Conservation (phyloP, 2,888 invertebrate species). For the Tridacna crocea region DNA sequence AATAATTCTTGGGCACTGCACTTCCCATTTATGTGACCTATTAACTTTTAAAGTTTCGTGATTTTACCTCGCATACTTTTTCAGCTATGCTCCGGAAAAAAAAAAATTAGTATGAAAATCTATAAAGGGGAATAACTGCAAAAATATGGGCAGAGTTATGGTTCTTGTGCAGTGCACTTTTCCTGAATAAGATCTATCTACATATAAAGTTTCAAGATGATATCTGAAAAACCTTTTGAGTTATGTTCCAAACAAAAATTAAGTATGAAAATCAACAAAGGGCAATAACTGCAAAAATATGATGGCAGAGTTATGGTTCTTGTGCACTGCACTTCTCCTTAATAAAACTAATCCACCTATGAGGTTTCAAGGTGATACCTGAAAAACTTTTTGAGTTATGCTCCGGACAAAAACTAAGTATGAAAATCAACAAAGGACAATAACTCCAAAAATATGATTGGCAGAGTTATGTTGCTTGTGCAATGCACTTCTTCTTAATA, state of each 20-base stretch:
- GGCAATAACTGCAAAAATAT: too few relatives aligned
- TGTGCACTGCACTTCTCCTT: too few relatives aligned
- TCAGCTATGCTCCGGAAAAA: not conserved
- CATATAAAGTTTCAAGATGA: not conserved
- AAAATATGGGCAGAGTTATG: not conserved
- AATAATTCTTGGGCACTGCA: not conserved
- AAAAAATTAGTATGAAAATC: not conserved
- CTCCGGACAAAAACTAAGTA: too few relatives aligned
- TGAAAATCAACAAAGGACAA: too few relatives aligned
- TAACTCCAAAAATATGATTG: too few relatives aligned
- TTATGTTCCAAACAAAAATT: not conserved
- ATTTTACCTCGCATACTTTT: not conserved
- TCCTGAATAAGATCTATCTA: not conserved
- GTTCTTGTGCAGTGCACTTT: not conserved
- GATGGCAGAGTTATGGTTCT: too few relatives aligned
- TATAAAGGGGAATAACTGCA: not conserved
- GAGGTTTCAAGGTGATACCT: too few relatives aligned
- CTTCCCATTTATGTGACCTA: not conserved
- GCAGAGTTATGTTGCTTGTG: too few relatives aligned
- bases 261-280: too few relatives aligned
- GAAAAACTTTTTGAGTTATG: too few relatives aligned
- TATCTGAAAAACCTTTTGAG: not conserved
- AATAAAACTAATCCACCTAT: too few relatives aligned
- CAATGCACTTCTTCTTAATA: too few relatives aligned
- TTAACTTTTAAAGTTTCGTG: not conserved